phyloP scores from a whole-genome alignment of 2,888 invertebrate genomes.

The Xylota sylvarum region DNA sequence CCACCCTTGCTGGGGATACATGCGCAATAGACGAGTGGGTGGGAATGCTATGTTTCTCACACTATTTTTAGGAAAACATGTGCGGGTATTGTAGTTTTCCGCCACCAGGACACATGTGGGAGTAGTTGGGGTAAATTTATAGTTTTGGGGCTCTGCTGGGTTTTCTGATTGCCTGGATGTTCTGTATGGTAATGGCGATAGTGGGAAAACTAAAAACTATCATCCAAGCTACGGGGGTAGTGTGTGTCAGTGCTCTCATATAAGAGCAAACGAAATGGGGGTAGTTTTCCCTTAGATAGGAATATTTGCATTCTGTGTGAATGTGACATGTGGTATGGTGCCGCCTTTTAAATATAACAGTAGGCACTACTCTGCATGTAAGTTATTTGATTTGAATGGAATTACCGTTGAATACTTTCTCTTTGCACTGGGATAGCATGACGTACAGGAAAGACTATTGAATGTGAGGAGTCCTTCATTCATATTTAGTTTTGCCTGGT shows the following conservation, averaged over 20 bases:
- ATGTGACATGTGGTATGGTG: neutral
- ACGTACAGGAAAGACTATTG: neutral
- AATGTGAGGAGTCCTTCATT: neutral
- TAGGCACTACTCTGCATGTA: neutral
- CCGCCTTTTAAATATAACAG: neutral
- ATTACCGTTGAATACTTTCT: constrained; percentile 42
- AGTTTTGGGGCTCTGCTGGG: constrained; percentile 59
- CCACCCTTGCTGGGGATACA: constrained; percentile 23
- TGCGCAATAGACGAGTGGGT: constrained; percentile 51
- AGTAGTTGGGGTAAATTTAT: constrained; percentile 33
- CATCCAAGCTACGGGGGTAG: constrained; percentile 2
- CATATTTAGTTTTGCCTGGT: neutral
- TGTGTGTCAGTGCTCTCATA: neutral
- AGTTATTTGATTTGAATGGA: neutral
- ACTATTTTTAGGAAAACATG: neutral
- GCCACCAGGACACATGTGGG: neutral
- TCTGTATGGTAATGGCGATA: constrained; percentile 74
- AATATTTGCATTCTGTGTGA: neutral
- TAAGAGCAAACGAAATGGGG: neutral
- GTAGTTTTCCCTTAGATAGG: too few relatives aligned
- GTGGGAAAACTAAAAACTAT: constrained; percentile 68
- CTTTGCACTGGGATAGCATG: constrained; percentile 46
- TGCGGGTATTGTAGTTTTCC: constrained; percentile 45
- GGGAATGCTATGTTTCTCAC: neutral
- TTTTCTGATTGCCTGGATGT: constrained; percentile 65